These are phyloP conservation scores for Orius insidiosus DNA, from an alignment of 1,140 invertebrate species.

Conservation along the genomic window DNA sequence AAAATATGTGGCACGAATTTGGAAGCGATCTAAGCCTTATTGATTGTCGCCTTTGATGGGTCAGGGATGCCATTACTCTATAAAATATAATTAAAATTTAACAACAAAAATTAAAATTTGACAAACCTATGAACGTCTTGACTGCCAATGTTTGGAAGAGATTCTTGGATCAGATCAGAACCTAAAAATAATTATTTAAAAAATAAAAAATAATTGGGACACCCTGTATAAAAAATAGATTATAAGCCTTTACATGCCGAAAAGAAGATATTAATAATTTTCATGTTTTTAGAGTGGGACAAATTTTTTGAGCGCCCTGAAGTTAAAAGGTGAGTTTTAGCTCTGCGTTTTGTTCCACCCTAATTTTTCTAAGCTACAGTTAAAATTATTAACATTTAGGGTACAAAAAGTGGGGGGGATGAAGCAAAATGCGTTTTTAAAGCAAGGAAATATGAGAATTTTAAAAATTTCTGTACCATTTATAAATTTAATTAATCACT, in stretches of 20 bases:
- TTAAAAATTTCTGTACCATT: not conserved
- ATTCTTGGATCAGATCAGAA: conserved; percentile 19
- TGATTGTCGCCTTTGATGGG: no score
- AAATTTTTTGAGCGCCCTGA: no score
- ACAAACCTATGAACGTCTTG: conserved; percentile 19
- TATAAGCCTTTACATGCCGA: not conserved
- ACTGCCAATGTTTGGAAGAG: conserved; percentile 18
- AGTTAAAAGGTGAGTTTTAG: no score
- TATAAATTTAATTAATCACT: not conserved
- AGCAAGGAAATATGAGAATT: conserved; percentile 1
- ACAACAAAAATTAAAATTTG: not conserved
- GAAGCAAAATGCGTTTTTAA: not conserved
- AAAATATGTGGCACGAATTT: no score
- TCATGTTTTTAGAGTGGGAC: no score
- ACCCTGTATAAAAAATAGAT: no score
- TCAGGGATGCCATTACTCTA: no score
- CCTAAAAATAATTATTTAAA: conserved; percentile 11
- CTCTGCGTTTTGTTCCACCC: no score
- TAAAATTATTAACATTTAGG: not conserved
- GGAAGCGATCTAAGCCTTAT: no score
- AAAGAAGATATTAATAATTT: no score
- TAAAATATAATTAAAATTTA: no score
- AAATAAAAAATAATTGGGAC: conserved; percentile 1
- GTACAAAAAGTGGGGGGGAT: not conserved
- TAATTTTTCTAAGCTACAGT: not conserved